Evolutionary conservation across 2,797 vertebrate genomes (phyloP), one percentile per base, ranked within the genome.

Genomic region (Protosalanx chinensis): DNA sequence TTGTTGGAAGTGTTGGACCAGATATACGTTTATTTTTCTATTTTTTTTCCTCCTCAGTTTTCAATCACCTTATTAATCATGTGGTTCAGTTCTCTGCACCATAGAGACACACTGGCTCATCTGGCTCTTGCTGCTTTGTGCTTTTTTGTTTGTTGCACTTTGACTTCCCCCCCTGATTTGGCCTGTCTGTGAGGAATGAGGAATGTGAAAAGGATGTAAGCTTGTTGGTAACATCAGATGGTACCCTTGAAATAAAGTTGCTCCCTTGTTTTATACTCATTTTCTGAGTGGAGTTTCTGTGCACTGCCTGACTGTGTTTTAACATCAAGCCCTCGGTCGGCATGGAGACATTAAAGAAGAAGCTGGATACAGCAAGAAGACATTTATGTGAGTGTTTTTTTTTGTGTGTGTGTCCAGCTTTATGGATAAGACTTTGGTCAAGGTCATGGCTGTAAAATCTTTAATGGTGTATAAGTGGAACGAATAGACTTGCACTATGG

Each of bases 171-270:
- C 86, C 74, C 74, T 68, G 72, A 75, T 65, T 77, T 82, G 83
- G 82, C 79, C 82, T 78, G 81, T 88, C 80, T 90, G 84, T 85
- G 77, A 86, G 84, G 23, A 27, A 88, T 79, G 79, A 90, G 81
- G 86, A 88, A 85, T 89, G 84, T 89, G 81, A 70, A 70, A 82
- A 67, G 29, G 79, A 84, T 84, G 46, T 70, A 81, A 86, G 76
- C 81, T 88, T 86, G 84, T 86, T 84, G 70, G 23, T 27, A 82
- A 87, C 83, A 84, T 78, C 82, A 88, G 76, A 66, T 79, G 84
- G 83, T 79, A 84, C 72, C 64, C 82, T 81, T 88, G 82, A 76
- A 93, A 92, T 93, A 92, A 93, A 93, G 86, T 89, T 87, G 82
- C 3, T 81, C 87, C 91, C 88, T 90, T 90, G 84, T 90, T 92